Conservation (phyloP, 2,113 vertebrate genomes). For the Brevimyrus niger region DNA sequence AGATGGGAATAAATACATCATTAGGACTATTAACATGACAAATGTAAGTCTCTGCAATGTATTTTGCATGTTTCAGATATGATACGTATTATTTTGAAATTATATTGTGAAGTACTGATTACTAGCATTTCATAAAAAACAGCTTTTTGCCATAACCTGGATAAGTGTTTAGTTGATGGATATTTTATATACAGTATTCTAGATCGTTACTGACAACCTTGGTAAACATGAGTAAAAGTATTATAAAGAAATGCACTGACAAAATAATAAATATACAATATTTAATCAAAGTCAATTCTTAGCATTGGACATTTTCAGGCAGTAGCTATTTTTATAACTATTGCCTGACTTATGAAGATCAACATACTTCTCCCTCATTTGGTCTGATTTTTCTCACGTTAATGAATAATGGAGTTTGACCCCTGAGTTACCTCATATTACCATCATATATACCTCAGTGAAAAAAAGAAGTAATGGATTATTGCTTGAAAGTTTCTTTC, state of each 20-base stretch:
- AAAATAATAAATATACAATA: neutral
- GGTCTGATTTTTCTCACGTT: neutral
- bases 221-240: neutral
- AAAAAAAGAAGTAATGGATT: neutral
- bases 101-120: neutral
- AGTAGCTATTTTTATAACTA: neutral
- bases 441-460: neutral
- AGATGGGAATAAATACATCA: slow-evolving; percentile 68
- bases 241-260: neutral
- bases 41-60: neutral
- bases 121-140: neutral
- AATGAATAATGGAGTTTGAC: neutral
- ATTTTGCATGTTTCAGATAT: neutral
- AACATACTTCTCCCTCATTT: neutral
- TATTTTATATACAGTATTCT: neutral
- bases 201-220: neutral
- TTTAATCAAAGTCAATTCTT: neutral
- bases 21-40: slow-evolving; percentile 52
- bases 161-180: neutral
- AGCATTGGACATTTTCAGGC: neutral
- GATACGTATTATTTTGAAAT: neutral
- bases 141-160: neutral
- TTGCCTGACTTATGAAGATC: neutral
- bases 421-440: neutral
- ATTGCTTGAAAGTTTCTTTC: neutral